Evolutionary conservation across 2,113 vertebrate species (phyloP).

Genomic region (Jacana jacana): DNA sequence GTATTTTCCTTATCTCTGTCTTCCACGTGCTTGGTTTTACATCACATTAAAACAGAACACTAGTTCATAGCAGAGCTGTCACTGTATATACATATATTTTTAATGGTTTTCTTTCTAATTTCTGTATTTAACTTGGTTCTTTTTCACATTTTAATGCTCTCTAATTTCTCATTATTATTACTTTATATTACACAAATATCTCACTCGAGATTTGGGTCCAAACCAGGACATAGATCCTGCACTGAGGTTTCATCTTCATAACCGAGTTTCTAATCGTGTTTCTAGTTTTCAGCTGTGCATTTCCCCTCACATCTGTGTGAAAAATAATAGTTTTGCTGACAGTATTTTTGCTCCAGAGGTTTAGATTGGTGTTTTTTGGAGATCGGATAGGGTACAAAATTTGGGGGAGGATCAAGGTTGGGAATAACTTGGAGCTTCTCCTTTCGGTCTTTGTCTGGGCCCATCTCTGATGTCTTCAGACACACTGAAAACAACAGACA

Average conservation of each 20-base stretch:
- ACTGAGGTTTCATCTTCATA: background rate
- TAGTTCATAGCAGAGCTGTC: background rate
- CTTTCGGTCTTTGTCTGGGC: background rate
- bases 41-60: background rate
- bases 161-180: background rate
- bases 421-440: background rate
- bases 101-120: background rate
- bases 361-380: background rate
- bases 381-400: background rate
- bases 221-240: background rate
- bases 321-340: background rate
- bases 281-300: background rate
- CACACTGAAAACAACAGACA: background rate
- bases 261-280: background rate
- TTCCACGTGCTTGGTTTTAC: slow-evolving; percentile 34
- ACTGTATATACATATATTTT: background rate
- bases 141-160: background rate
- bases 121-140: background rate
- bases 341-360: background rate
- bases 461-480: background rate
- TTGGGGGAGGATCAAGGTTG: background rate
- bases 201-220: background rate
- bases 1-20: slow-evolving; percentile 38
- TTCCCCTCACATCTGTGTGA: background rate
- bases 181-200: background rate